Evolutionary conservation across 2,888 invertebrate species (phyloP).

Genomic region (Ceraclea dissimilis): DNA sequence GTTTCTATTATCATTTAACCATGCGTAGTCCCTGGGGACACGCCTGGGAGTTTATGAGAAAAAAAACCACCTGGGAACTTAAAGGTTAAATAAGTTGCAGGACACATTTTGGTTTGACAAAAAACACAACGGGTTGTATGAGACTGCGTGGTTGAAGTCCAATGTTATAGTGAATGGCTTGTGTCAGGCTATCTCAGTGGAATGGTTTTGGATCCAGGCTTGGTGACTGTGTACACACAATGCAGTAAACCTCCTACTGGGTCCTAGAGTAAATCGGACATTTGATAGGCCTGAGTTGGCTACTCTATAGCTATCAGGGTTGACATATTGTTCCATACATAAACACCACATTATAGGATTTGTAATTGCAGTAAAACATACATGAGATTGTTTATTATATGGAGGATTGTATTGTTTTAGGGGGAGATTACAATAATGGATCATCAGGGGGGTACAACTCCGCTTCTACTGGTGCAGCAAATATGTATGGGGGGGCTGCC

Average conservation of each 20-base stretch:
- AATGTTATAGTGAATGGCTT: too few species aligned
- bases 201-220: constrained; percentile 21
- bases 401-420: background rate
- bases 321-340: constrained; percentile 22
- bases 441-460: background rate
- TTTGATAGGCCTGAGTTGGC: constrained; percentile 23
- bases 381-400: too few species aligned
- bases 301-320: constrained; percentile 22
- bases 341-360: background rate
- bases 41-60: too few species aligned
- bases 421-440: constrained; percentile 6
- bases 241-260: constrained; percentile 24
- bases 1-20: too few species aligned
- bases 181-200: too few species aligned
- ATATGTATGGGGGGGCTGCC: constrained; percentile 32
- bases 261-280: constrained; percentile 21
- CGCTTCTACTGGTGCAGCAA: constrained; percentile 35
- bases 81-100: too few species aligned
- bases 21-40: too few species aligned
- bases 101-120: too few species aligned
- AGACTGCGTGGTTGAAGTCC: too few species aligned
- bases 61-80: too few species aligned
- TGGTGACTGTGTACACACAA: constrained; percentile 20
- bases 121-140: too few species aligned
- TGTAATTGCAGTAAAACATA: background rate